Conservation (phyloP, 2,888 invertebrate species). For the Dryobotodes eremita region DNA sequence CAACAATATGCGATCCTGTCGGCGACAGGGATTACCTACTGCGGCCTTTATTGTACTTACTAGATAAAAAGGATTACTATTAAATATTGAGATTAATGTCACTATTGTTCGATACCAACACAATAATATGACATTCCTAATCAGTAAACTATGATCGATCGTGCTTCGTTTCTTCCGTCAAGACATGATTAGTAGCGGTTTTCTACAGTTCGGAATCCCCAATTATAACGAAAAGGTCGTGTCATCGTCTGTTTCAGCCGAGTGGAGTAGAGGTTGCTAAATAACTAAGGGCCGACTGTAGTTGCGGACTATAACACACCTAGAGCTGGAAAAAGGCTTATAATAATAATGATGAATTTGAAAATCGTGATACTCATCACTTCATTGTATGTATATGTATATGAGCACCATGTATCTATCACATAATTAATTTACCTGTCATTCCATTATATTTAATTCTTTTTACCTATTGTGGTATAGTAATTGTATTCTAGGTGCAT, state of each 20-base stretch:
- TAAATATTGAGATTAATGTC: conserved; percentile 39
- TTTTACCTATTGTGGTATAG: too few relatives aligned
- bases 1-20: conserved; percentile 24
- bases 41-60: conserved; percentile 28
- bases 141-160: conserved; percentile 20
- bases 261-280: not conserved
- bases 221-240: conserved; percentile 4
- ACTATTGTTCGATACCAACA: conserved; percentile 10
- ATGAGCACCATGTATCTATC: too few relatives aligned
- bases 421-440: too few relatives aligned
- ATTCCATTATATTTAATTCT: too few relatives aligned
- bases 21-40: conserved; percentile 45
- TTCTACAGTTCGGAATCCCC: not conserved
- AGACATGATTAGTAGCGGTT: not conserved
- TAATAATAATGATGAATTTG: not conserved
- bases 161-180: not conserved
- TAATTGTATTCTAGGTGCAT: too few relatives aligned
- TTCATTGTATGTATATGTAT: not conserved
- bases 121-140: conserved; percentile 13
- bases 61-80: conserved; percentile 42
- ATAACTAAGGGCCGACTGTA: not conserved
- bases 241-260: not conserved
- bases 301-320: not conserved
- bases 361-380: not conserved
- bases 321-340: not conserved